Evolutionary conservation across 1,140 invertebrate species (phyloP).

Genomic region (Drosophila melanica): DNA sequence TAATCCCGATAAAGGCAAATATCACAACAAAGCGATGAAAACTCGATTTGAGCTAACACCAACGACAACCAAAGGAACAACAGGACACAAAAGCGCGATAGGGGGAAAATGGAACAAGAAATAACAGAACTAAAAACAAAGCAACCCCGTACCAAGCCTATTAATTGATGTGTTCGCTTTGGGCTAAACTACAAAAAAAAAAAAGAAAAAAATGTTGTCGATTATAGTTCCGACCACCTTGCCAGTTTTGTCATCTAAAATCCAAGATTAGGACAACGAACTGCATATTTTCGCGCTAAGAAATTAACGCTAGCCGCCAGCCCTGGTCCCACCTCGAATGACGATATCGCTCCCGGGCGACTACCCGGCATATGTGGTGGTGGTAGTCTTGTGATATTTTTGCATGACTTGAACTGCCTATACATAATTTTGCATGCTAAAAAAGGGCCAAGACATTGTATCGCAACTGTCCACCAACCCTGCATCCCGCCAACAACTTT

Average conservation of each 20-base stretch:
- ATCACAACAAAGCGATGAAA: constrained; percentile 67
- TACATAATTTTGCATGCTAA: constrained; percentile 21
- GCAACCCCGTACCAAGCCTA: background rate
- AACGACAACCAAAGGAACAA: constrained; percentile 46
- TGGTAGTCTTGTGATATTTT: constrained; percentile 25
- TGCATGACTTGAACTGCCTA: constrained; percentile 17
- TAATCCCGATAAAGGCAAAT: constrained; percentile 50
- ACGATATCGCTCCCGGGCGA: background rate
- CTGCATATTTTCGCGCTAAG: constrained; percentile 7
- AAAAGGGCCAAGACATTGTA: constrained; percentile 52
- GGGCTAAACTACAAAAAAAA: background rate
- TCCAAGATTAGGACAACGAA: constrained; percentile 7
- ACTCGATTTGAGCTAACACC: constrained; percentile 41
- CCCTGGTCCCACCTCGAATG: too few species aligned
- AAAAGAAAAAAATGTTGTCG: too few species aligned
- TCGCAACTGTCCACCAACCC: constrained; percentile 35
- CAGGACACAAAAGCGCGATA: constrained; percentile 16
- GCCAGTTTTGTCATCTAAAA: constrained; percentile 2
- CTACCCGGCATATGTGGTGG: constrained; percentile 9
- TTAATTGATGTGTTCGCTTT: constrained; percentile 11
- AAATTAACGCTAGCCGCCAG: background rate
- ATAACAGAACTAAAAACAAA: background rate
- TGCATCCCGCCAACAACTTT: constrained; percentile 33
- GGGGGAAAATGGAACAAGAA: constrained; percentile 4
- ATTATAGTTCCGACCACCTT: background rate